Percentiles rank a stretch among this genome's conserved stretches.
Evolutionary conservation across 2,797 vertebrate genomes (phyloP).

Genomic region (Leptodactylus fallax): DNA sequence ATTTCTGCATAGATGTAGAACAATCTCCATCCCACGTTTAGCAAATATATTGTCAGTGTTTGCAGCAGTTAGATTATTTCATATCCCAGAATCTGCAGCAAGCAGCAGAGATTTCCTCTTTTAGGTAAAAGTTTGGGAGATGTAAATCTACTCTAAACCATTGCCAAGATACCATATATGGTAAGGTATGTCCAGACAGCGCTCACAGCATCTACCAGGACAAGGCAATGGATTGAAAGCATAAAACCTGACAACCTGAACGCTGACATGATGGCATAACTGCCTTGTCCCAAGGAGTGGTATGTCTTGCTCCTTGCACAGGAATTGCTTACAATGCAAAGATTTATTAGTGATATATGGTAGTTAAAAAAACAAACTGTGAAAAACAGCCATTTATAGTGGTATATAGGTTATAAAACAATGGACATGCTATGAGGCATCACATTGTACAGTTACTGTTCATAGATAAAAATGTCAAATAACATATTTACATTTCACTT

Average conservation of each 20-base stretch:
- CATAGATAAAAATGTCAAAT: neutral
- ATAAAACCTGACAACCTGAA: constrained; percentile 21
- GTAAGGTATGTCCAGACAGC: constrained; percentile 78
- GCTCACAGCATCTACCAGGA: constrained; percentile 7
- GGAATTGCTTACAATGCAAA: neutral
- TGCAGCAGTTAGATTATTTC: neutral
- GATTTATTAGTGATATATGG: neutral
- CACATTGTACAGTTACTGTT: neutral
- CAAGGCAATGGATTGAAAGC: constrained; percentile 1
- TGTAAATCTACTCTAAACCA: constrained; percentile 62
- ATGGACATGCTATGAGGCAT: neutral
- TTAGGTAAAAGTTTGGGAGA: constrained; percentile 68
- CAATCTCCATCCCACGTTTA: neutral
- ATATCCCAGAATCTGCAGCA: neutral
- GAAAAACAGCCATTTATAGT: neutral
- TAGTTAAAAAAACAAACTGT: neutral
- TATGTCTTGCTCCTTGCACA: neutral
- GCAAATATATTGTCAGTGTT: neutral
- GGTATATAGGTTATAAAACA: neutral
- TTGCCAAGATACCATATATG: constrained; percentile 79
- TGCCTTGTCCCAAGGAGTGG: neutral
- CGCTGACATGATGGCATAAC: neutral
- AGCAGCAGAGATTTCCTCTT: constrained; percentile 63
- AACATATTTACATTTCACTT: neutral
- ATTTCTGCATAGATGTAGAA: neutral